Evolutionary conservation across 1,140 invertebrate species (phyloP).

Genomic region (Semibalanus balanoides): DNA sequence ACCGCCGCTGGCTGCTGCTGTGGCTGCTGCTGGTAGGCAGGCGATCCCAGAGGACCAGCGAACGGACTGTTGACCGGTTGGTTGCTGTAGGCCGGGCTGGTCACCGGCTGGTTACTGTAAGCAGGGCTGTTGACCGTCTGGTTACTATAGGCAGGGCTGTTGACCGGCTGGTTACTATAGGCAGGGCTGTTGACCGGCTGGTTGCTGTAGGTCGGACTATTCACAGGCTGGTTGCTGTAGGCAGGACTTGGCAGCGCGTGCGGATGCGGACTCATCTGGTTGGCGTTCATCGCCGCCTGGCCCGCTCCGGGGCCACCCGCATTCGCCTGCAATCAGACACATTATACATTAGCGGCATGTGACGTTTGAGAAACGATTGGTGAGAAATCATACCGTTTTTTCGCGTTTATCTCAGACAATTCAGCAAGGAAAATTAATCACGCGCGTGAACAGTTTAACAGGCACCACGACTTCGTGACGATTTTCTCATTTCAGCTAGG

Average conservation of each 20-base stretch:
- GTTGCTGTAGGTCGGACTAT: constrained; percentile 17
- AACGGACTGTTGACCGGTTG: constrained; percentile 22
- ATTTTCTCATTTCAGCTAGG: too few species aligned
- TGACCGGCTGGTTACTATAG: constrained; percentile 18
- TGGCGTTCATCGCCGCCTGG: background rate
- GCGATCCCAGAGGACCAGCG: background rate
- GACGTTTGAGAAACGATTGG: too few species aligned
- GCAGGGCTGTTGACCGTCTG: constrained; percentile 24
- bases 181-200: constrained; percentile 24
- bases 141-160: constrained; percentile 19
- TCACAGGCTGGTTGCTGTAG: constrained; percentile 19
- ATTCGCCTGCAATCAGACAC: background rate
- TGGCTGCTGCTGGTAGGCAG: background rate
- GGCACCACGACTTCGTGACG: too few species aligned
- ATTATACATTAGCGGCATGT: background rate
- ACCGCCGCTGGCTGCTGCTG: too few species aligned
- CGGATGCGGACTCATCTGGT: background rate
- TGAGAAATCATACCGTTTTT: too few species aligned
- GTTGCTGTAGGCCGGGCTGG: constrained; percentile 19
- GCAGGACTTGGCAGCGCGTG: constrained; percentile 18
- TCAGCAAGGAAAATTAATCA: too few species aligned
- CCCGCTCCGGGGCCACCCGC: background rate
- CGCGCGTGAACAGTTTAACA: too few species aligned
- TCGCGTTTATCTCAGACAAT: too few species aligned
- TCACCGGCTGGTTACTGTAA: constrained; percentile 18